A percentile compares a stretch with the other conserved stretches of the same genome.
These are phyloP conservation scores for Coregonus sp. DNA, from an alignment of 2,797 vertebrate genomes.

Conservation along the genomic window DNA sequence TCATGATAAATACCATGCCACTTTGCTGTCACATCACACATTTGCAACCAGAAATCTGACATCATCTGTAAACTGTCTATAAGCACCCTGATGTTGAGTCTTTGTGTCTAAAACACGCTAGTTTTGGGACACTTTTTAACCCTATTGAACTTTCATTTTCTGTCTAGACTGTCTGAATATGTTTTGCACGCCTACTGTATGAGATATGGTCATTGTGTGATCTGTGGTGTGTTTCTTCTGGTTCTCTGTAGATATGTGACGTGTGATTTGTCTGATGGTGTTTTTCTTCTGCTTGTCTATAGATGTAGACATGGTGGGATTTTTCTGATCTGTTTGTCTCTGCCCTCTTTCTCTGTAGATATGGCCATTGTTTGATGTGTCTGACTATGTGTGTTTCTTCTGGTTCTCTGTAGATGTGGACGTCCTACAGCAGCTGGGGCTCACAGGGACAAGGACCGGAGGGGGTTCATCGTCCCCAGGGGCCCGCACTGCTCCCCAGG, in stretches of 20 bases:
- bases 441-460: slow-evolving; percentile 76
- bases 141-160: background rate
- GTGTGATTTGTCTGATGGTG: slow-evolving; percentile 20
- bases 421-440: slow-evolving; percentile 89
- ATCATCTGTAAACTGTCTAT: background rate
- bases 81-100: background rate
- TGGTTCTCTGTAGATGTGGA: slow-evolving; percentile 86
- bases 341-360: background rate
- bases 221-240: slow-evolving; percentile 21
- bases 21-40: background rate
- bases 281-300: slow-evolving; percentile 40
- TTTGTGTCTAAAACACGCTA: background rate
- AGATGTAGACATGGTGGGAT: slow-evolving; percentile 84
- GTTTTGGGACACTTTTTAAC: background rate
- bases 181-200: background rate
- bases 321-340: too few relatives aligned
- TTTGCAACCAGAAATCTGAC: background rate
- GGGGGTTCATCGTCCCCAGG: slow-evolving; percentile 60
- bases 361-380: slow-evolving; percentile 15
- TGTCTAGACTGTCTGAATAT: background rate
- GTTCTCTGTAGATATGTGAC: slow-evolving; percentile 82
- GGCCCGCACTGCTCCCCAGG: slow-evolving; percentile 71
- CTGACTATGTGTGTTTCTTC: slow-evolving; percentile 5
- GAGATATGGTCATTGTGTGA: background rate
- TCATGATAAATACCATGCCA: background rate